Evolutionary conservation across 2,888 invertebrate genomes (phyloP).

Genomic region (Leucozona laternaria): DNA sequence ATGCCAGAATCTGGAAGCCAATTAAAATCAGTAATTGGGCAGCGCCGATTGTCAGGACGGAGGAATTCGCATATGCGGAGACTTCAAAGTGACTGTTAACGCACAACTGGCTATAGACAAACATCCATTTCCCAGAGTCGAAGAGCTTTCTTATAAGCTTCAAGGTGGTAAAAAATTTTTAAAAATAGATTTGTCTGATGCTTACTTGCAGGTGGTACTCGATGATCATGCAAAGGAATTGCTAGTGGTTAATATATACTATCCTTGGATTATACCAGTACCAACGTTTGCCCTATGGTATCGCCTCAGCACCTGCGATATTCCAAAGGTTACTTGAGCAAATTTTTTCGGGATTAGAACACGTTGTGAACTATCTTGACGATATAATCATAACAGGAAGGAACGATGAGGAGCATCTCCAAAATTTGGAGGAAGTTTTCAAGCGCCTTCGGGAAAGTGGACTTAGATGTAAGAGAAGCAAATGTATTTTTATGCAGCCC

Average conservation of each 20-base stretch:
- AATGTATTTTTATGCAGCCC: slow-evolving; percentile 79
- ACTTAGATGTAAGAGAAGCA: slow-evolving; percentile 77
- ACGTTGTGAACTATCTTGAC: slow-evolving; percentile 78
- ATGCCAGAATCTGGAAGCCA: slow-evolving; percentile 62
- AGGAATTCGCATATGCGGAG: slow-evolving; percentile 76
- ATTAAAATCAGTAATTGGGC: slow-evolving; percentile 78
- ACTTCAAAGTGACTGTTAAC: slow-evolving; percentile 77
- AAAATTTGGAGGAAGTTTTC: slow-evolving; percentile 76
- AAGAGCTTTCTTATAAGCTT: slow-evolving; percentile 76
- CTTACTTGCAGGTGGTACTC: slow-evolving; percentile 78
- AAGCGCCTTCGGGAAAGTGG: slow-evolving; percentile 75
- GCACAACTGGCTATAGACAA: slow-evolving; percentile 76
- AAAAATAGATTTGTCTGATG: slow-evolving; percentile 76
- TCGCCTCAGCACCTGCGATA: slow-evolving; percentile 80
- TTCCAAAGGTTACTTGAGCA: slow-evolving; percentile 79
- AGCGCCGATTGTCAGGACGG: slow-evolving; percentile 79
- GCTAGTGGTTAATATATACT: slow-evolving; percentile 80
- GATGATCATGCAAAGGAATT: slow-evolving; percentile 77
- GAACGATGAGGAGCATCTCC: slow-evolving; percentile 76
- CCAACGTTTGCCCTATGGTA: slow-evolving; percentile 80
- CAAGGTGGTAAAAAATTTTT: slow-evolving; percentile 74
- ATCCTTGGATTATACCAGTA: slow-evolving; percentile 80
- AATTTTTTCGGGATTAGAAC: slow-evolving; percentile 78
- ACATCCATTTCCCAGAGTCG: slow-evolving; percentile 76
- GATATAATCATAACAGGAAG: slow-evolving; percentile 78